Conservation (phyloP, 2,113 vertebrate species). For the Nycticorax nycticorax region DNA sequence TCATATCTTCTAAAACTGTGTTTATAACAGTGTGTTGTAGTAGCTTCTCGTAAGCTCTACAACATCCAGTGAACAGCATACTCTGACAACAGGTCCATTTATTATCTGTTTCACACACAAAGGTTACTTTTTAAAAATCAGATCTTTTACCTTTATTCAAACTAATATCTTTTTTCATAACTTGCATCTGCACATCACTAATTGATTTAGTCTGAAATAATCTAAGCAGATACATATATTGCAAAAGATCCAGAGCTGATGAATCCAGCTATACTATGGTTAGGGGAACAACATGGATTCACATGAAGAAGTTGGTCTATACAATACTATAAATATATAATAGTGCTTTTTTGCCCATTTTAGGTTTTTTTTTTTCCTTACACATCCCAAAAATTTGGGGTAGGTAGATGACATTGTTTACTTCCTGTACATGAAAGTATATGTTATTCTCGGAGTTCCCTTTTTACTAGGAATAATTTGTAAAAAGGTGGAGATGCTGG, state of each 20-base stretch:
- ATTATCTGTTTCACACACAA: background rate
- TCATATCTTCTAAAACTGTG: background rate
- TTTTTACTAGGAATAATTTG: background rate
- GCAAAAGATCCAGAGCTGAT: background rate
- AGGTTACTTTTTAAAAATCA: background rate
- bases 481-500: background rate
- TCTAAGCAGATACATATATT: background rate
- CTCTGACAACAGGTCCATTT: background rate
- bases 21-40: background rate
- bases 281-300: background rate
- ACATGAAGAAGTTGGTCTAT: background rate
- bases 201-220: background rate
- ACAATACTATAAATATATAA: background rate
- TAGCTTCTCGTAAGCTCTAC: background rate
- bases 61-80: background rate
- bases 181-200: background rate
- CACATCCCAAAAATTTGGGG: background rate
- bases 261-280: background rate
- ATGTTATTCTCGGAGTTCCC: background rate
- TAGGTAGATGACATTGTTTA: background rate
- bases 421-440: background rate
- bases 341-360: background rate
- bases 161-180: background rate
- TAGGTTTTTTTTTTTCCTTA: background rate
- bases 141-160: background rate